phyloP scores from a whole-genome alignment of 2,888 invertebrate genomes.

The Ischnura elegans region DNA sequence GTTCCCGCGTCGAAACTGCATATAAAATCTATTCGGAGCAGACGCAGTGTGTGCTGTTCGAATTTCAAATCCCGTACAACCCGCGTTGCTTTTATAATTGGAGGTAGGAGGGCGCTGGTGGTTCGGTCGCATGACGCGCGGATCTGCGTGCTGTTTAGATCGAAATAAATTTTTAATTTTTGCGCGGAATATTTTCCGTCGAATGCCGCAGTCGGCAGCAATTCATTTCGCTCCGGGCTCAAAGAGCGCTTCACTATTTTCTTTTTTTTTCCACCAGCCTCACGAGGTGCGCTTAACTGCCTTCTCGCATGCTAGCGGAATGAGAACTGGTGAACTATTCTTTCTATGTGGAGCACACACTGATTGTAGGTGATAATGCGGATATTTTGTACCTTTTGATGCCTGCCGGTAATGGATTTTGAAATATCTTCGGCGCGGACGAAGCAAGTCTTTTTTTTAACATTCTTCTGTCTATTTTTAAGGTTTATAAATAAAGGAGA shows the following conservation, averaged over 20 bases:
- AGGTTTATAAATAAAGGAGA: too few relatives aligned
- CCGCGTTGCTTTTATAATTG: background rate
- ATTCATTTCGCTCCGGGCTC: background rate
- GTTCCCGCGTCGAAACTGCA: too few relatives aligned
- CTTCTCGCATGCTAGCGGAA: background rate
- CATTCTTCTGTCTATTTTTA: too few relatives aligned
- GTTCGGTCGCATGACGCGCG: background rate
- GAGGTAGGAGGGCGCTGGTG: background rate
- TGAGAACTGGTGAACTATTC: background rate
- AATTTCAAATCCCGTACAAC: too few relatives aligned
- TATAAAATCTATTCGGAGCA: too few relatives aligned
- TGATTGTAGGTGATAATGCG: background rate
- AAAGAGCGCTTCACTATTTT: too few relatives aligned
- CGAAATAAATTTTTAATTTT: background rate
- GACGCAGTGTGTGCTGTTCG: too few relatives aligned
- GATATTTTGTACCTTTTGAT: background rate
- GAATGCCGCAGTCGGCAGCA: background rate
- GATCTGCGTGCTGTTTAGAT: background rate
- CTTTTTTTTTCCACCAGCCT: background rate
- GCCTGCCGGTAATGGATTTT: background rate
- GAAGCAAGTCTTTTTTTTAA: too few relatives aligned
- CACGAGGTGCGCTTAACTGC: background rate
- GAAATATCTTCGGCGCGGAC: too few relatives aligned
- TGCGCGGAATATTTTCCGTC: background rate
- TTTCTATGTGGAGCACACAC: background rate